A percentile compares a stretch with the other conserved stretches of the same genome.
Evolutionary conservation across 2,113 vertebrate species (phyloP).

Genomic region (Mandrillus leucophaeus): DNA sequence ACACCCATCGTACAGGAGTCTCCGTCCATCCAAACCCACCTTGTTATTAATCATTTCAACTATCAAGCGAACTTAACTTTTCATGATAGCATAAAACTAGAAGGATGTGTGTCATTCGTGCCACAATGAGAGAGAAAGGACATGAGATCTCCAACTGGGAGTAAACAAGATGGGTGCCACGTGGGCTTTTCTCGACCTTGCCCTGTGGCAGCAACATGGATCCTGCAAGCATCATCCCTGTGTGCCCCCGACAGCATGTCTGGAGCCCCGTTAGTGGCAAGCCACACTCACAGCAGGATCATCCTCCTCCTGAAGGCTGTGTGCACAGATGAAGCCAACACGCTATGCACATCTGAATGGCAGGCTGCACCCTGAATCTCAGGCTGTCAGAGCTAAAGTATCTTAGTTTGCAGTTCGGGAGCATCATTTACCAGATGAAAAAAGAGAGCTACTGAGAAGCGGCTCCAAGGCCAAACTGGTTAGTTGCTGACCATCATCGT

Average conservation of each 20-base stretch:
- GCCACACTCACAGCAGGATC: neutral
- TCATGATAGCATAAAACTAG: neutral
- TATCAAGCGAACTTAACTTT: neutral
- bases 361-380: neutral
- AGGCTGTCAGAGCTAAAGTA: neutral
- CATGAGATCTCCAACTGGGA: too few relatives aligned
- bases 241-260: too few relatives aligned
- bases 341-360: rapidly evolving
- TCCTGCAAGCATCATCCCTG: rapidly evolving
- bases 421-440: neutral
- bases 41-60: neutral
- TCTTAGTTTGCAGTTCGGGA: neutral
- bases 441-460: neutral
- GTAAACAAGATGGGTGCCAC: neutral
- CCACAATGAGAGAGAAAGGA: neutral
- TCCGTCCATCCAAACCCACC: neutral
- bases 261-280: neutral
- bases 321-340: neutral
- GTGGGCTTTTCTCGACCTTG: rapidly evolving
- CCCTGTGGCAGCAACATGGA: rapidly evolving
- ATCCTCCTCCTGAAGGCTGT: rapidly evolving
- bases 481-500: neutral
- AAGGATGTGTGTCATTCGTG: neutral
- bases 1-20: rapidly evolving
- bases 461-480: neutral